Percentiles rank a stretch among this genome's conserved stretches.
phyloP scores from a whole-genome alignment of 2,888 invertebrate species.

The Hecatera dysodea region DNA sequence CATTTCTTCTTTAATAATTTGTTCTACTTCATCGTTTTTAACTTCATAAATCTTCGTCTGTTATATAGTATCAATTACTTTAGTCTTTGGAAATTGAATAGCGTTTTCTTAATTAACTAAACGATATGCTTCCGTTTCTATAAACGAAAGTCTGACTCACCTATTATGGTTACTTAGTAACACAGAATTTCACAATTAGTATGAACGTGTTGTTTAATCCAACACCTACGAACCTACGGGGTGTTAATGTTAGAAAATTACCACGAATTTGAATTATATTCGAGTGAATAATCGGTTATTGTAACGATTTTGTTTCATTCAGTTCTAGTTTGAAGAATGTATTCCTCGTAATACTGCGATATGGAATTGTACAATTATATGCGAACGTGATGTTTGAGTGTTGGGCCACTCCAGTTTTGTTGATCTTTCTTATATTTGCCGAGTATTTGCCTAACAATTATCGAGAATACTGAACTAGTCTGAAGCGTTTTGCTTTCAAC shows the following conservation, averaged over 20 bases:
- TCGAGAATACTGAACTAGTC: slow-evolving; percentile 33
- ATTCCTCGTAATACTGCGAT: slow-evolving; percentile 41
- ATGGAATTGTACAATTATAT: slow-evolving; percentile 61
- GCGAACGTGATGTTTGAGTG: slow-evolving; percentile 66
- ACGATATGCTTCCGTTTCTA: slow-evolving; percentile 31
- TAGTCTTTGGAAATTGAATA: slow-evolving; percentile 26
- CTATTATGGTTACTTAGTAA: slow-evolving; percentile 52
- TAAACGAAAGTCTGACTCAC: slow-evolving; percentile 46
- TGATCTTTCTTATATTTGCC: slow-evolving; percentile 58
- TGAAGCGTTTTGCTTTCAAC: slow-evolving; percentile 46
- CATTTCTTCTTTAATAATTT: background rate
- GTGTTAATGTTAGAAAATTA: slow-evolving; percentile 53
- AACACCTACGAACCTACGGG: slow-evolving; percentile 35
- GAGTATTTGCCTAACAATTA: slow-evolving; percentile 48
- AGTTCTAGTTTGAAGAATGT: slow-evolving; percentile 22
- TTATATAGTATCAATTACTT: slow-evolving; percentile 23
- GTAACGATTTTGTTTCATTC: slow-evolving; percentile 35
- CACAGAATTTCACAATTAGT: slow-evolving; percentile 57
- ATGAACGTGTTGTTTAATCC: slow-evolving; percentile 46
- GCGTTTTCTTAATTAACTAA: slow-evolving; percentile 20
- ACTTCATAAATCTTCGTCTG: slow-evolving; percentile 12
- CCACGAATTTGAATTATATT: slow-evolving; percentile 39
- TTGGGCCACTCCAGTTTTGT: slow-evolving; percentile 60
- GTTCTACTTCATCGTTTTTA: background rate
- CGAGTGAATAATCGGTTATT: slow-evolving; percentile 45